Base-by-base conservation (phyloP, 2,113 vertebrate species). In the Beaufortia kweichowensis region DNA sequence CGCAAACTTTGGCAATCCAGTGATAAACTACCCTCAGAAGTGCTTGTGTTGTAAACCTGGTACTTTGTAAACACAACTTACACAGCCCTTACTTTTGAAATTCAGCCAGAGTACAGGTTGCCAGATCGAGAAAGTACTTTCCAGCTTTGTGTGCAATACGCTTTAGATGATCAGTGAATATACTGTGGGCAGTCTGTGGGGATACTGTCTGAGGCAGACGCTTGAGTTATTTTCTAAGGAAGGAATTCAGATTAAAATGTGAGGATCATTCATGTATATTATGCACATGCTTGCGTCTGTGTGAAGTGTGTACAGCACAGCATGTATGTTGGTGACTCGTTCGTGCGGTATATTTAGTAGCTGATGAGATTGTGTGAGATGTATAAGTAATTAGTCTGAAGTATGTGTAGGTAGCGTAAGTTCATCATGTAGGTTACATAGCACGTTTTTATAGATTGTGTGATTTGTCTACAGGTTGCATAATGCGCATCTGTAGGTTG, bases 321-420 rank as follows among this genome's bases (percentile, higher is more conserved):
- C 43, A 48, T 48, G 43, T 17, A 39, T 53, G 15, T n/a, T 53
- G 48, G 48, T 21, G 48, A 9, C 7, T n/a, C 1, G 19, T 53
- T 53, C 19, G 3, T 11, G 56, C 28, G 26, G 3, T 11, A 12
- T 28, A 10, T 28, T 23, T 59, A 11, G 56, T 23, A 59, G n/a
- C n/a, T n/a, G n/a, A n/a, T n/a, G n/a, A 53, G n/a, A 19, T 59
- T 24, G 23, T 28, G 56, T 7, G 56, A 24, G 10, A 5, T 24
- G 23, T 59, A 28, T 14, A 29, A 61, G 57, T 23, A 48, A 61
- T 74, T 31, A 60, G 53, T 50, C 35, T n/a, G 56, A 74, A 61
- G 26, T 57, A 63, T 76, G 26, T 77, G 56, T 77, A 17, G 70
- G 71, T 74, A 61, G 69, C 8, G 24, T 55, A 41, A 72, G 57